Evolutionary conservation across 2,888 invertebrate genomes (phyloP), one percentile per base, ranked within the genome.

Genomic region (Caenorhabditis sinica): DNA sequence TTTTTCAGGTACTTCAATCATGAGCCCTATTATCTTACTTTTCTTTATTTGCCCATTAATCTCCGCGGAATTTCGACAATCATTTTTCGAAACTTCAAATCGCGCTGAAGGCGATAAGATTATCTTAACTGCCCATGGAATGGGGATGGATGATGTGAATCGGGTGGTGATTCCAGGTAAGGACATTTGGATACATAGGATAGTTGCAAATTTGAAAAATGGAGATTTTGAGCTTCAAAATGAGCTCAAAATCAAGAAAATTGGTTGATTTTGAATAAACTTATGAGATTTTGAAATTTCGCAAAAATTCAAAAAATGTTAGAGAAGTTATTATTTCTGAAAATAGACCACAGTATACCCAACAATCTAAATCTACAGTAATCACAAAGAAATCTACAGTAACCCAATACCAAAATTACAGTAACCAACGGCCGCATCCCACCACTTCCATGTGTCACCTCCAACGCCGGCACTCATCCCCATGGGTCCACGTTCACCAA

Each of bases 401-500:
- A 25, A 58, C 15, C 33, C 9, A 49, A n/a, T 30, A 3, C 36
- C 60, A 30, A 9, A 30, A 60, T 23, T 3, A 40, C 83, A 89
- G 90, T 90, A 4, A 72, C 69, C 60, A 83, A 83, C 33, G 92
- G 91, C 33, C 82, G 73, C 8, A 89, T 90, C 36, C 90, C 91
- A 8, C 90, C 90, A 0, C 86, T 92, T 43, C 92, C 92, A 4
- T 92, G 92, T 72, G 85, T 92, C 11, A 86, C 91, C 36, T 77
- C 88, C 28, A 89, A 90, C 25, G 88, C 89, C 0, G 92, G 92
- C 13, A 90, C 88, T 1, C 91, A 90, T 69, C 90, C 91, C 60
- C 92, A 92, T 80, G 92, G 92, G 20, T 87, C 90, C 63, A 92
- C 92, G 1, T 92, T 92, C 86, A 89, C 90, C 45, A 91, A 91